phyloP scores from a whole-genome alignment of 64 coral and sea anemone species.

The Hydrozoanthus tunicans region DNA sequence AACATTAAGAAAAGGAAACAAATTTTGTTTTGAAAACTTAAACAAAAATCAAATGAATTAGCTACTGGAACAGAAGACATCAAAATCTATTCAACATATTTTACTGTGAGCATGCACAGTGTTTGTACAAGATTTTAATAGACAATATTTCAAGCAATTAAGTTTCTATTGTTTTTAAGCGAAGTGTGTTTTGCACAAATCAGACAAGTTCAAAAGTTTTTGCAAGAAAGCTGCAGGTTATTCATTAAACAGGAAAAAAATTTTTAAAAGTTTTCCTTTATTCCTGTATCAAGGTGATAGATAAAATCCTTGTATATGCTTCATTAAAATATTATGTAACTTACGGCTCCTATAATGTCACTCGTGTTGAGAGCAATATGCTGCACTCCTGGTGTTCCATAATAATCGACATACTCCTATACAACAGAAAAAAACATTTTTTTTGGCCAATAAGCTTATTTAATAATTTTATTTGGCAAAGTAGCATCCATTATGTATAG shows the following conservation, averaged over 20 bases:
- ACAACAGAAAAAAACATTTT: not conserved
- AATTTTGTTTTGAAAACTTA: not conserved
- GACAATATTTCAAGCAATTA: no score
- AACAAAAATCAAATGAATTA: not conserved
- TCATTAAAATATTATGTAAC: not conserved
- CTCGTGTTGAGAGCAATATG: slow-evolving; percentile 37
- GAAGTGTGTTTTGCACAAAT: no score
- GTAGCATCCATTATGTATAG: no score
- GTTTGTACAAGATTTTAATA: not conserved
- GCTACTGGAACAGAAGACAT: not conserved
- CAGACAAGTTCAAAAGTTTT: no score
- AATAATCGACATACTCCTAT: slow-evolving; percentile 41
- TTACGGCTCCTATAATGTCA: slow-evolving; percentile 30
- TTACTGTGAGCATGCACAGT: not conserved
- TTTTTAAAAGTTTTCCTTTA: not conserved
- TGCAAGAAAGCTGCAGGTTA: no score
- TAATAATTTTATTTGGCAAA: no score
- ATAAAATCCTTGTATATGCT: no score
- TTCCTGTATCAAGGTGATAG: not conserved
- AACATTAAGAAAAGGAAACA: not conserved
- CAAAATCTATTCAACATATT: not conserved
- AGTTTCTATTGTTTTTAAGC: no score
- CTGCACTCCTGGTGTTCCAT: slow-evolving; percentile 38
- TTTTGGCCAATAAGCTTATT: no score
- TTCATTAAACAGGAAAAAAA: no score